Base-by-base conservation (phyloP, 2,113 vertebrate species). In the Falcunculus frontatus region DNA sequence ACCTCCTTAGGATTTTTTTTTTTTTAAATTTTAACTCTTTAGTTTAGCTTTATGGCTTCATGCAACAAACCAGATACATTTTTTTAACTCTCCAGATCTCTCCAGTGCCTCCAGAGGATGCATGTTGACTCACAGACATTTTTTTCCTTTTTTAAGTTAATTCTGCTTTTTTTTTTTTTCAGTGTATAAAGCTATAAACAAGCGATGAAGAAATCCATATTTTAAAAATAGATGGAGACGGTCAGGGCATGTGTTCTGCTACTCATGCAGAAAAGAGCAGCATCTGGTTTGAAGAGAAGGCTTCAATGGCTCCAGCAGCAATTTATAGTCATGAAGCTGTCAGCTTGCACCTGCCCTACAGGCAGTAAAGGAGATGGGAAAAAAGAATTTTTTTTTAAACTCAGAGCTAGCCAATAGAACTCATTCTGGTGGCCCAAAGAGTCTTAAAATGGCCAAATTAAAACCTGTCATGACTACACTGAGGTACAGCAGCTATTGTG, bases 201-300 rank as follows among this genome's bases (percentile, higher is more conserved):
- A 94, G 37, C 0, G 4, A 95, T 94, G 79, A 94, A 97, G 90
- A 95, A 95, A 93, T 93, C 49, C 17, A 29, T 96, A 87, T 93
- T 96, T 92, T 93, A 96, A 95, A 96, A 95, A 96, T 93, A 96
- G 83, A 88, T 96, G 65, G 80, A 95, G 91, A 89, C 0, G 7
- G 89, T 82, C 95, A 90, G 88, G 82, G 84, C 91, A 93, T 16
- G 65, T 92, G 92, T 88, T 96, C 83, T 92, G 83, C 88, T 93
- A 72, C 87, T 94, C 76, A 86, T 81, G 60, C 83, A 94, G 92
- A 94, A 95, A 95, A 93, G 88, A 86, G 53, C 52, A 97, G 93
- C 88, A 94, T 96, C 86, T 96, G 95, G 64, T 91, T 95, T 96
- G 93, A 93, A 95, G 83, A 93, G 83, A 94, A 93, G 60, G 73